phyloP scores from a whole-genome alignment of 2,113 vertebrate genomes.

The Hypanus sabinus region DNA sequence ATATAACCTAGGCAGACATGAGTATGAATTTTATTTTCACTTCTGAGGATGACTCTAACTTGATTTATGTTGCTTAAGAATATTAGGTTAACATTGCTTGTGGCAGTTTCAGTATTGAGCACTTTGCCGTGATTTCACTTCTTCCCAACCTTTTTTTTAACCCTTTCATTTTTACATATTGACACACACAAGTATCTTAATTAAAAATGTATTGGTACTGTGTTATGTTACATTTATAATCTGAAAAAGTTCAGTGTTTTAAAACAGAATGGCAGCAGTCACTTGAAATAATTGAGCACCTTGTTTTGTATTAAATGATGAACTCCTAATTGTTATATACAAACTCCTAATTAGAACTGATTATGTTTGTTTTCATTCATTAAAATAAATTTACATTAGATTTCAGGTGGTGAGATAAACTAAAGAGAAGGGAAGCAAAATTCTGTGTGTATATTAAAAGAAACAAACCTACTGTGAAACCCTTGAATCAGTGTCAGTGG shows the following conservation, averaged over 20 bases:
- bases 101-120: background rate
- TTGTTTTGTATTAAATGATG: background rate
- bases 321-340: background rate
- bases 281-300: background rate
- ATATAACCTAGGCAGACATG: background rate
- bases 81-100: background rate
- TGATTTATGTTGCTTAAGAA: background rate
- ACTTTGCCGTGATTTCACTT: background rate
- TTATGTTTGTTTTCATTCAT: background rate
- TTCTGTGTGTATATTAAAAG: background rate
- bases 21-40: background rate
- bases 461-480: constrained; percentile 16
- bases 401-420: background rate
- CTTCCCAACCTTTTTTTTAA: too few relatives aligned
- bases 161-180: background rate
- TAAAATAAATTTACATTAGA: background rate
- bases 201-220: background rate
- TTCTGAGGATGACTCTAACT: background rate
- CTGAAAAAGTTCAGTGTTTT: background rate
- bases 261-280: background rate
- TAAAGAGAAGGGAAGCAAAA: background rate
- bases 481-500: constrained; percentile 22
- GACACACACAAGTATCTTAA: background rate
- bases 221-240: constrained; percentile 3
- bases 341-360: background rate